phyloP scores from a whole-genome alignment of 2,888 invertebrate species.

The Drosophila fulvimacula region DNA sequence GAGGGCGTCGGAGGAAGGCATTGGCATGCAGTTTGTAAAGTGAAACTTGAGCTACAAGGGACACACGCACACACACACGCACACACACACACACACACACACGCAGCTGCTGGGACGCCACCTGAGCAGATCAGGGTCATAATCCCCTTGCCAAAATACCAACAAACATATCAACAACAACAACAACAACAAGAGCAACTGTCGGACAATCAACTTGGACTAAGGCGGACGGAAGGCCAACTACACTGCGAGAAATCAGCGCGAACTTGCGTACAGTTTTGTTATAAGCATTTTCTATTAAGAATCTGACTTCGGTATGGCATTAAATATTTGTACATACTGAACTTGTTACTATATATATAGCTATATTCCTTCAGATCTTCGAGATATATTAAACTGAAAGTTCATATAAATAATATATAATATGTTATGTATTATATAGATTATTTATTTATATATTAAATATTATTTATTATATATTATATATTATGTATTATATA shows the following conservation, averaged over 20 bases:
- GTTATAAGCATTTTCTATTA: no score
- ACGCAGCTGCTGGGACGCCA: conserved; percentile 37
- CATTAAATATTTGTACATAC: no score
- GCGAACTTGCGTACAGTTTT: no score
- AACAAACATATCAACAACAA: conserved; percentile 26
- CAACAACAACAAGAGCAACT: conserved; percentile 13
- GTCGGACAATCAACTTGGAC: conserved; percentile 51
- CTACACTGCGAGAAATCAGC: not conserved
- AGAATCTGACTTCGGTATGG: no score
- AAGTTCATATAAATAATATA: no score
- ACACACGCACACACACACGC: not conserved
- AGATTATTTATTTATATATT: no score
- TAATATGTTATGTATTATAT: no score
- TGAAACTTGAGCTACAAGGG: conserved; percentile 70
- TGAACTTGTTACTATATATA: no score
- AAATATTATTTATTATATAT: no score
- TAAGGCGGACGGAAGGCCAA: conserved; percentile 29
- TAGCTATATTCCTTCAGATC: no score
- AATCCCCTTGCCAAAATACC: conserved; percentile 69
- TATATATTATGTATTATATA: no score
- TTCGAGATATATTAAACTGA: no score
- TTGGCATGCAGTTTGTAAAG: conserved; percentile 71
- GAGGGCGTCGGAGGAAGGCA: not conserved
- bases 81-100: not conserved
- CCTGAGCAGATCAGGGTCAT: conserved; percentile 76